These are phyloP conservation scores for Girardia tigrina DNA, from an alignment of 2,888 invertebrate species.

Conservation along the genomic window DNA sequence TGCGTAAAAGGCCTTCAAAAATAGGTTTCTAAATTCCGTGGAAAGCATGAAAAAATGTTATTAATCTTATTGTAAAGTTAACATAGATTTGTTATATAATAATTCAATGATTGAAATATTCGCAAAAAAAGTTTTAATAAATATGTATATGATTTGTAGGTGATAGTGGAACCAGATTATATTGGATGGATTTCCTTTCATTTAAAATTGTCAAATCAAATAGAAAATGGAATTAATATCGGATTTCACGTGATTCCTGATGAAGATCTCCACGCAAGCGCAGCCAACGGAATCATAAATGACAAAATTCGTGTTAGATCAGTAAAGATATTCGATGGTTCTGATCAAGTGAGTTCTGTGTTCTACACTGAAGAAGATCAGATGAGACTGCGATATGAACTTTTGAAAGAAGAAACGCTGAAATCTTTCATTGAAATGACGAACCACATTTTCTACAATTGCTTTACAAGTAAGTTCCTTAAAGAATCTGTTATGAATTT, in stretches of 20 bases:
- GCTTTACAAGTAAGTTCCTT: constrained; percentile 1
- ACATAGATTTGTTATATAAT: too few species aligned
- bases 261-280: constrained; percentile 6
- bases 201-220: not conserved
- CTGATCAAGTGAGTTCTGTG: not conserved
- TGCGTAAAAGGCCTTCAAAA: too few species aligned
- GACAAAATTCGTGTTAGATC: not conserved
- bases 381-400: not conserved
- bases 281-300: not conserved
- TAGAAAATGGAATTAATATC: constrained; percentile 6
- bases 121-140: too few species aligned
- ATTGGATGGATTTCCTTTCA: constrained; percentile 1
- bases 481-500: too few species aligned
- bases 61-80: too few species aligned
- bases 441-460: constrained; percentile 3
- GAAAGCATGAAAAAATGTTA: too few species aligned
- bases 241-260: not conserved
- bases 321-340: not conserved
- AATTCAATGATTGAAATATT: too few species aligned
- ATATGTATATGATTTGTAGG: not conserved
- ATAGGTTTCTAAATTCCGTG: too few species aligned
- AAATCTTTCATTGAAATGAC: constrained; percentile 19
- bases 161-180: not conserved
- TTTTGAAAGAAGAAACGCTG: constrained; percentile 19
- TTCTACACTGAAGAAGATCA: not conserved